Evolutionary conservation across 2,113 vertebrate genomes (phyloP).

Genomic region (Brachyistius frenatus): DNA sequence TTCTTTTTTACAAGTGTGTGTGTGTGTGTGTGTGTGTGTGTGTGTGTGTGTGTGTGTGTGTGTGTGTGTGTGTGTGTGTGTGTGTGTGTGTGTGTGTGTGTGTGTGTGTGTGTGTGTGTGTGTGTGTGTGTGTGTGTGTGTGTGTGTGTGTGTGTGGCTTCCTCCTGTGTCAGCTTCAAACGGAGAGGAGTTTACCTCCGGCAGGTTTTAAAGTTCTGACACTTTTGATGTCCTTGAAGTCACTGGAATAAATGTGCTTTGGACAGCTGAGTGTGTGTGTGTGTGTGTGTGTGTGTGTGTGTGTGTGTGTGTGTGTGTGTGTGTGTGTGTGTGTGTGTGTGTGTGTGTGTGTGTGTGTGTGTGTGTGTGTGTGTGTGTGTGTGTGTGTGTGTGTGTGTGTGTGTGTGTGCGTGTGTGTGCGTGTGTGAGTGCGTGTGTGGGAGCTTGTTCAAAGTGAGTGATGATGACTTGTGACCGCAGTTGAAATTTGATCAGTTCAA

Average conservation of each 20-base stretch:
- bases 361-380: neutral
- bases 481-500: conserved; percentile 49
- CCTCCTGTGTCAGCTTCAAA: conserved; percentile 51
- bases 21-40: conserved; percentile 26
- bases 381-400: too few relatives aligned
- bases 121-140: conserved; percentile 19
- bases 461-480: conserved; percentile 34
- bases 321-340: conserved; percentile 1
- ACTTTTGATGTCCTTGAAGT: conserved; percentile 57
- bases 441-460: conserved; percentile 47
- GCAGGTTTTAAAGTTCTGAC: conserved; percentile 49
- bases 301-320: conserved; percentile 16
- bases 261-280: conserved; percentile 19
- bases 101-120: conserved; percentile 23
- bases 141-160: conserved; percentile 32
- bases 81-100: conserved; percentile 26
- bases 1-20: neutral
- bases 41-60: conserved; percentile 35
- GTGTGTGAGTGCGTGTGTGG: neutral
- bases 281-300: conserved; percentile 22
- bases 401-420: too few relatives aligned
- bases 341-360: neutral
- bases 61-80: conserved; percentile 17
- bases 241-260: conserved; percentile 46
- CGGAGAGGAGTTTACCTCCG: conserved; percentile 42